phyloP scores from a whole-genome alignment of 2,113 vertebrate species.

The Microtus ochrogaster region DNA sequence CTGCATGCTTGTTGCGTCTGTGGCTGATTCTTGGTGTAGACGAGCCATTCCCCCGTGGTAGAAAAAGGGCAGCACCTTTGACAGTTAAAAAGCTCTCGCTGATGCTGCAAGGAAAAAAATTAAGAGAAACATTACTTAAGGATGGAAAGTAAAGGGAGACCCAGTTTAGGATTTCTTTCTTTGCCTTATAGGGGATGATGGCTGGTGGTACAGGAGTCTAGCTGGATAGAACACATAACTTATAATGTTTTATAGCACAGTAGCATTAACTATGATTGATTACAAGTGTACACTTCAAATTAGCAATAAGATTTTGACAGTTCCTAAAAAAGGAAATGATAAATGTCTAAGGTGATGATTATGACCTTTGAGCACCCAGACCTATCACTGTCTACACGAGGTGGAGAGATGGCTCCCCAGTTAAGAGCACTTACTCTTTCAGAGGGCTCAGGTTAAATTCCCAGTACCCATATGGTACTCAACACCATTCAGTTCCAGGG shows the following conservation, averaged over 20 bases:
- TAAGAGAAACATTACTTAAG: conserved; percentile 61
- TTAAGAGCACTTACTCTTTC: background rate
- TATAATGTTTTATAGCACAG: background rate
- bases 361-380: background rate
- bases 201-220: background rate
- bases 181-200: background rate
- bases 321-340: background rate
- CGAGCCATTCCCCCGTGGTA: conserved; percentile 95
- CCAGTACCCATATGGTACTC: background rate
- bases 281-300: background rate
- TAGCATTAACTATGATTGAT: background rate
- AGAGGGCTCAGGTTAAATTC: background rate
- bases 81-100: conserved; percentile 98
- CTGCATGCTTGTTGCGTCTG: conserved; percentile 96
- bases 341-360: background rate
- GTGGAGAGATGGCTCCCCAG: background rate
- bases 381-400: background rate
- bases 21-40: conserved; percentile 92
- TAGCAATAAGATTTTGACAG: background rate
- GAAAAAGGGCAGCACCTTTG: conserved; percentile 97
- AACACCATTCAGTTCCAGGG: background rate
- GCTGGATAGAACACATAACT: background rate
- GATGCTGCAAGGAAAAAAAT: conserved; percentile 88
- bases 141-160: background rate
- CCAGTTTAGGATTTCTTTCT: background rate